These are phyloP conservation scores for Aeoliscus strigatus DNA, from an alignment of 2,797 vertebrate species.

Conservation along the genomic window DNA sequence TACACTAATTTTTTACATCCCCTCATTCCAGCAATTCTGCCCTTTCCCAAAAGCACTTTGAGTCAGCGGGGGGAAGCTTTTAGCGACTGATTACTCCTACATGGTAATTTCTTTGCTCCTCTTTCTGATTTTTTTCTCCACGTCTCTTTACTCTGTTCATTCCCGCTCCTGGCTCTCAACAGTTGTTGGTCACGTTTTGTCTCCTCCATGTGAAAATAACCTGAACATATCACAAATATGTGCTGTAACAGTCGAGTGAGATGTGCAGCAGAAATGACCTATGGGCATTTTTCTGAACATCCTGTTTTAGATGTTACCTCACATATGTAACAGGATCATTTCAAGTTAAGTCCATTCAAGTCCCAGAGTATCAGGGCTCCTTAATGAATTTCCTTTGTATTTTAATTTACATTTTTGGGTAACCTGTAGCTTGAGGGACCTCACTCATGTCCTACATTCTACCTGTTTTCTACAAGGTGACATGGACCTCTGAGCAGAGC, in stretches of 20 bases:
- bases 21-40: conserved; percentile 59
- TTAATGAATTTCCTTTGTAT: conserved; percentile 34
- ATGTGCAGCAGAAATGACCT: no score
- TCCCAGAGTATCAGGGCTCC: conserved; percentile 44
- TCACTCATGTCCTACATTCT: conserved; percentile 53
- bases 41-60: conserved; percentile 69
- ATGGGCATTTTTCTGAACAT: no score
- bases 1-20: conserved; percentile 63
- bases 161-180: neutral
- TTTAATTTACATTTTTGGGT: conserved; percentile 55
- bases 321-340: conserved; percentile 30
- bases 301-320: conserved; percentile 8
- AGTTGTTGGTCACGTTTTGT: neutral
- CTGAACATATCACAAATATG: no score
- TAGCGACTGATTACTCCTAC: conserved; percentile 68
- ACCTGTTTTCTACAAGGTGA: conserved; percentile 44
- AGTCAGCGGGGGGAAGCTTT: conserved; percentile 71
- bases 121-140: conserved; percentile 42
- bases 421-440: conserved; percentile 63
- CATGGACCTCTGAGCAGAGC: conserved; percentile 28
- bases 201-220: no score
- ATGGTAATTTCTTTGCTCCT: conserved; percentile 59
- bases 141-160: conserved; percentile 2
- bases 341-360: conserved; percentile 40
- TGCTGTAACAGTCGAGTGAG: no score